phyloP scores from a whole-genome alignment of 2,113 vertebrate genomes.

The Erythrolamprus reginae region DNA sequence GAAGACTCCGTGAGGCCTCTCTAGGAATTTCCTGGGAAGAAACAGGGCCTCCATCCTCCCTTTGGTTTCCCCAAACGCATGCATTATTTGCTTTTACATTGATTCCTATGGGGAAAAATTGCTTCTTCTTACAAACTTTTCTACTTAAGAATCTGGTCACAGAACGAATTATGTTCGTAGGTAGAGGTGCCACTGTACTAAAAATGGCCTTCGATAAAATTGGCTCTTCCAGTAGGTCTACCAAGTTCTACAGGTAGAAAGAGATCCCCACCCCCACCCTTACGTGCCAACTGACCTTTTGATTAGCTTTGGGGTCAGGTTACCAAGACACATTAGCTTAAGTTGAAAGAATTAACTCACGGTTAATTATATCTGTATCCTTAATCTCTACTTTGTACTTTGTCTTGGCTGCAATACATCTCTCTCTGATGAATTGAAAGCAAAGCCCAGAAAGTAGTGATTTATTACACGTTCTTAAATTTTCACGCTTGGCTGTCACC shows the following conservation, averaged over 20 bases:
- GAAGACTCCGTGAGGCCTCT: too few species aligned
- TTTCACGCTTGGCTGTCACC: slow-evolving; percentile 42
- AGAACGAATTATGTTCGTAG: too few species aligned
- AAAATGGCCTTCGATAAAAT: neutral
- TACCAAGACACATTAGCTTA: neutral
- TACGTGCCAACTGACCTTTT: neutral
- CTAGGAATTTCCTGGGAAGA: too few species aligned
- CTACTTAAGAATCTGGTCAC: too few species aligned
- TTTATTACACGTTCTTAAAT: slow-evolving; percentile 22
- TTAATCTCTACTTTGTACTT: neutral
- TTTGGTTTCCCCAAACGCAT: too few species aligned
- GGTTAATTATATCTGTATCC: neutral
- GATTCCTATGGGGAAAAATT: too few species aligned
- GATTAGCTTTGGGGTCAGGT: neutral
- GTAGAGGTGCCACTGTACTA: too few species aligned
- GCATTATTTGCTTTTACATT: too few species aligned
- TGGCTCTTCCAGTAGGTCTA: neutral
- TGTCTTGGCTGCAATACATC: neutral
- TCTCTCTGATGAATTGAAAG: slow-evolving; percentile 20
- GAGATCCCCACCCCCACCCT: neutral
- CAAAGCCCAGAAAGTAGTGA: neutral
- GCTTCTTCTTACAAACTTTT: too few species aligned
- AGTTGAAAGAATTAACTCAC: neutral
- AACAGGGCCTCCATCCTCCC: too few species aligned
- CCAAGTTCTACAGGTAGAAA: neutral